Evolutionary conservation across 2,113 vertebrate species (phyloP), one percentile per base, ranked within the genome.

Genomic region (Sinocyclocheilus rhinocerous): DNA sequence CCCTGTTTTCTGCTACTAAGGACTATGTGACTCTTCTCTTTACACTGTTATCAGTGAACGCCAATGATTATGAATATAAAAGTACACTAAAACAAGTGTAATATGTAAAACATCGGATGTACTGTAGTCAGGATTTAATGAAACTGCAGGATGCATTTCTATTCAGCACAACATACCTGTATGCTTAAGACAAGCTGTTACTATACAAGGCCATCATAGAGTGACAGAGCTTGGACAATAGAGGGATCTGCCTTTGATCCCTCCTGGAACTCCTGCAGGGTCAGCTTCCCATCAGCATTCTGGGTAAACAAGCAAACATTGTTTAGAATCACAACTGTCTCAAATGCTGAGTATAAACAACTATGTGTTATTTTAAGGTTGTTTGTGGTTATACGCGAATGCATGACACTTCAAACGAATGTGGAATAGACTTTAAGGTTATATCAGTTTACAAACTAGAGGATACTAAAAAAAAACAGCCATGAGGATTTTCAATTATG

Each of bases 201-300:
- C 95, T 99, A 99, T 95, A 99, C 98, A 24, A 99, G 96, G 84
- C 98, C 98, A 0, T 99, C 98, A n/a, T 99, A 99, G 90, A 99
- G 97, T 20, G 98, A 99, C 78, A 99, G 93, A 0, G 98, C 98
- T 94, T 99, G 98, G 89, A 99, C 98, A 0, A 99, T 99, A 87
- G 97, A 99, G 18, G 98, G 98, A 90, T 99, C 98, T 0, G 98
- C 98, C 94, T 99, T 99, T 82, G 98, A 99, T 18, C 98, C 98
- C 89, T 99, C 98, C 94, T 99, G 98, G 50, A 99, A 99, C 48
- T 99, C 98, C 93, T 99, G 98, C 93, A 99, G 95, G 0, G 98
- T 99, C 92, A 99, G 95, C 93, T 97, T 98, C 87, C 98, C 98
- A 0, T 99, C 98, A 0, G 97, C 96, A 0, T 99, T 99, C 98